Evolutionary conservation across 2,113 vertebrate genomes (phyloP).

Genomic region (Cavia porcellus): DNA sequence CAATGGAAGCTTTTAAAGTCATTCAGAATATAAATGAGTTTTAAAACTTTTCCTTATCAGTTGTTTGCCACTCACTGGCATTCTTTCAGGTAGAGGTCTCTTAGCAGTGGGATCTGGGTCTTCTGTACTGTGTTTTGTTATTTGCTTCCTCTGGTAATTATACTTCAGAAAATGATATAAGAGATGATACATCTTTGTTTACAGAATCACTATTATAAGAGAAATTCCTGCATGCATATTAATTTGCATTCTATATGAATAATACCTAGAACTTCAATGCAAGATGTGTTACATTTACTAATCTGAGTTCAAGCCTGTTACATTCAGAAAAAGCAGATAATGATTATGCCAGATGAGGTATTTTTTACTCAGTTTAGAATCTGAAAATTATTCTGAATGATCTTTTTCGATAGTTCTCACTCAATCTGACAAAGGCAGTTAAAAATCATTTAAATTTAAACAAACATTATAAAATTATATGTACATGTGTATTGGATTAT

Average conservation of each 20-base stretch:
- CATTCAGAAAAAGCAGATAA: neutral
- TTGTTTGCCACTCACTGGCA: neutral
- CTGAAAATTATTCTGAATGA: neutral
- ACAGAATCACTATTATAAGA: neutral
- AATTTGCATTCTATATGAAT: neutral
- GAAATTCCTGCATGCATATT: neutral
- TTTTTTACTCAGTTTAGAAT: conserved; percentile 14
- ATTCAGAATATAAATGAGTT: neutral
- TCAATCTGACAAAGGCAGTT: neutral
- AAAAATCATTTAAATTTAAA: neutral
- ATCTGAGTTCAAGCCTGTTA: neutral
- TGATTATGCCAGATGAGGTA: neutral
- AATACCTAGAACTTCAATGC: neutral
- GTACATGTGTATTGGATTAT: neutral
- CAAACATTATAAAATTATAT: neutral
- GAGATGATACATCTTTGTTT: neutral
- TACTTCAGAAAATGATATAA: neutral
- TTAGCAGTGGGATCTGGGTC: neutral
- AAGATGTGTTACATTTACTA: neutral
- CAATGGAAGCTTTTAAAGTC: neutral
- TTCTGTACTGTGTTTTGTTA: neutral
- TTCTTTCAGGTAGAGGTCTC: neutral
- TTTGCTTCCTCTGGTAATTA: neutral
- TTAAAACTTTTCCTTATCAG: neutral
- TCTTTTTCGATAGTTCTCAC: neutral